Evolutionary conservation across 2,797 vertebrate genomes (phyloP).

Genomic region (Pseudochirops cupreus): DNA sequence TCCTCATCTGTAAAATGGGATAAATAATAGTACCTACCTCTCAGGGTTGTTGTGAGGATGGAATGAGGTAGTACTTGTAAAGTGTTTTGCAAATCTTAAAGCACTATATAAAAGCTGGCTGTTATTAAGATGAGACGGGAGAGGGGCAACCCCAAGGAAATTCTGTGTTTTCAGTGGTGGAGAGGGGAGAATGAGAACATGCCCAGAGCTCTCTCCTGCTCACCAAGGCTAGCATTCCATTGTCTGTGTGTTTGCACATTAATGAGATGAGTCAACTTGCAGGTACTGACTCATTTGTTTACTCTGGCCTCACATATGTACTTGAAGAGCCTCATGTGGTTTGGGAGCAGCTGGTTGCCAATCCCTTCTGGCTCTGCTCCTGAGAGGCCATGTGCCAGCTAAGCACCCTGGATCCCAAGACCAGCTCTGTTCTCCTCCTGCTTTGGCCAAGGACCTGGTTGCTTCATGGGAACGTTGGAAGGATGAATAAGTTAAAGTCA

Average conservation of each 20-base stretch:
- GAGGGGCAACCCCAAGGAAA: not conserved
- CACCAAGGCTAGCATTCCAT: not conserved
- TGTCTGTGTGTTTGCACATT: not conserved
- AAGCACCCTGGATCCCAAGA: not conserved
- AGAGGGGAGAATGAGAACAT: not conserved
- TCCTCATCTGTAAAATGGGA: not conserved
- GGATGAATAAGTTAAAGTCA: not conserved
- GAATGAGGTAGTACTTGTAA: not conserved
- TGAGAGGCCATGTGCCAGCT: not conserved
- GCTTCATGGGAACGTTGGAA: not conserved
- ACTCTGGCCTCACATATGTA: not conserved
- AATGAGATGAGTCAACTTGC: not conserved
- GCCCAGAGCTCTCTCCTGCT: not conserved
- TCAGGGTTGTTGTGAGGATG: not conserved
- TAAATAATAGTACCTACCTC: not conserved
- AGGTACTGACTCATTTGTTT: conserved; percentile 7
- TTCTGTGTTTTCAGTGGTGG: not conserved
- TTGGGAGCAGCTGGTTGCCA: not conserved
- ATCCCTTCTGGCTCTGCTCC: not conserved
- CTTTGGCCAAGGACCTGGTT: not conserved
- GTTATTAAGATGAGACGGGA: not conserved
- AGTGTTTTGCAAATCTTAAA: not conserved
- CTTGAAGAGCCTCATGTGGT: conserved; percentile 4
- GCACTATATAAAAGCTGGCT: not conserved
- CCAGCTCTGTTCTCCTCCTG: not conserved